Percentiles rank a stretch among this genome's conserved stretches.
Evolutionary conservation across 2,888 invertebrate species (phyloP).

Genomic region (Hemithea aestivaria): DNA sequence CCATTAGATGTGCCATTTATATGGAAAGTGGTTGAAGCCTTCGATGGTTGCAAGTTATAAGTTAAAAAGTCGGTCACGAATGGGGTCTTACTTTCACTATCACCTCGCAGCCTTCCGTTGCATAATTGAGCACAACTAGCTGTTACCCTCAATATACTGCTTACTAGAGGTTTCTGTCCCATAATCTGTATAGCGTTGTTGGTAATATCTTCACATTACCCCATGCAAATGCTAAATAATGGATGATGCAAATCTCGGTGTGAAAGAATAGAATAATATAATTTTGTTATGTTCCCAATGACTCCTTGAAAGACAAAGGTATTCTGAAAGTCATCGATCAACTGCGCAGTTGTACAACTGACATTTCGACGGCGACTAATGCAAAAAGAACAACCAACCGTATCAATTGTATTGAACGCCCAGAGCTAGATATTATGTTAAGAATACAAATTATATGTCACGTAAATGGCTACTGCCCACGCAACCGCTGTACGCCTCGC

Average conservation of each 20-base stretch:
- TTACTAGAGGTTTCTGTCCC: no score
- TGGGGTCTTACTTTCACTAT: slow-evolving; percentile 42
- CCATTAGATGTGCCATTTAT: slow-evolving; percentile 29
- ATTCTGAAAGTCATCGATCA: neutral
- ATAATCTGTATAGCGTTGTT: no score
- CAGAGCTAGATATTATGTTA: slow-evolving; percentile 9
- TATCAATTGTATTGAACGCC: slow-evolving; percentile 4
- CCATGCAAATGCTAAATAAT: no score
- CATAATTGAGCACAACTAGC: slow-evolving; percentile 26
- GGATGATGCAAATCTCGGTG: no score
- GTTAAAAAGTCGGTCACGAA: slow-evolving; percentile 36
- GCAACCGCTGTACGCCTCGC: slow-evolving; percentile 21
- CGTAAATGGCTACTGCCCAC: slow-evolving; percentile 16
- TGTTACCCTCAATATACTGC: slow-evolving; percentile 17
- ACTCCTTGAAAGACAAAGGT: neutral
- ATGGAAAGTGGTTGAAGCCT: slow-evolving; percentile 27
- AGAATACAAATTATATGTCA: slow-evolving; percentile 13
- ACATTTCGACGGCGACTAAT: neutral
- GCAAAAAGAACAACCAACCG: no score
- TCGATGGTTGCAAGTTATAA: slow-evolving; percentile 19
- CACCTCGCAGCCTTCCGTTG: slow-evolving; percentile 25
- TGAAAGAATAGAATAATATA: no score
- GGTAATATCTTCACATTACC: no score
- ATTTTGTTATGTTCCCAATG: no score
- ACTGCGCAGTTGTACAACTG: neutral